A percentile compares a stretch with the other conserved stretches of the same genome.
Evolutionary conservation across 2,888 invertebrate genomes (phyloP).

Genomic region (Clusia tigrina): DNA sequence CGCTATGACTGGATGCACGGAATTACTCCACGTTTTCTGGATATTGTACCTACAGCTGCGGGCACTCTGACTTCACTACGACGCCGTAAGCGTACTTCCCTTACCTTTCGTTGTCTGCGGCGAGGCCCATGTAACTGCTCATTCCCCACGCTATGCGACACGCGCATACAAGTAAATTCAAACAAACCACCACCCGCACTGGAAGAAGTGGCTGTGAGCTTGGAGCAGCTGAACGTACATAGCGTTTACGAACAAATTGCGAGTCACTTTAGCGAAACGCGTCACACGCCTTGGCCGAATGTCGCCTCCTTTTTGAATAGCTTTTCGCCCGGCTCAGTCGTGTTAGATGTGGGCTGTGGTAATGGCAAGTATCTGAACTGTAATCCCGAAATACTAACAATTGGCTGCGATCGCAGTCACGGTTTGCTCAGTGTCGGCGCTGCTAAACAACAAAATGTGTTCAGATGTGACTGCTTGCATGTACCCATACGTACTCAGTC

Average conservation of each 20-base stretch:
- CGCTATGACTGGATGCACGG: conserved; percentile 88
- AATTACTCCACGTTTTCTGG: conserved; percentile 84
- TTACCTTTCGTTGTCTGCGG: conserved; percentile 78
- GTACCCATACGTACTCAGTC: conserved; percentile 73
- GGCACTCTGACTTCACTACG: conserved; percentile 68
- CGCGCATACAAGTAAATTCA: conserved; percentile 43
- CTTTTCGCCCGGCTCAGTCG: conserved; percentile 73
- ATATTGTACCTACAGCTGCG: conserved; percentile 69
- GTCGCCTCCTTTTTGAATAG: conserved; percentile 80
- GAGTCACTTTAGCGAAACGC: conserved; percentile 90
- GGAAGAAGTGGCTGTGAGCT: conserved; percentile 67
- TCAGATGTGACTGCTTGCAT: conserved; percentile 78
- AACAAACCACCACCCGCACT: conserved; percentile 42
- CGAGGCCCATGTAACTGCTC: conserved; percentile 73
- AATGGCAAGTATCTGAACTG: conserved; percentile 92
- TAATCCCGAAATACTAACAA: conserved; percentile 64
- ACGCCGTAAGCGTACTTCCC: conserved; percentile 75
- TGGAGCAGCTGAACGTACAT: conserved; percentile 83
- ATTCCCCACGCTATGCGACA: conserved; percentile 76
- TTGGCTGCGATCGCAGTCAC: conserved; percentile 83
- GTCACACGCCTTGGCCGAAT: conserved; percentile 94
- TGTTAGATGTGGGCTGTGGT: conserved; percentile 95
- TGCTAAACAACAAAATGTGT: conserved; percentile 71
- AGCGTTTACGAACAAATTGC: conserved; percentile 94
- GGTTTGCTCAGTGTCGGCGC: conserved; percentile 73